Percentiles rank a stretch among this genome's conserved stretches.
Evolutionary conservation across 1,140 invertebrate species (phyloP).

Genomic region (Littorina saxatilis): DNA sequence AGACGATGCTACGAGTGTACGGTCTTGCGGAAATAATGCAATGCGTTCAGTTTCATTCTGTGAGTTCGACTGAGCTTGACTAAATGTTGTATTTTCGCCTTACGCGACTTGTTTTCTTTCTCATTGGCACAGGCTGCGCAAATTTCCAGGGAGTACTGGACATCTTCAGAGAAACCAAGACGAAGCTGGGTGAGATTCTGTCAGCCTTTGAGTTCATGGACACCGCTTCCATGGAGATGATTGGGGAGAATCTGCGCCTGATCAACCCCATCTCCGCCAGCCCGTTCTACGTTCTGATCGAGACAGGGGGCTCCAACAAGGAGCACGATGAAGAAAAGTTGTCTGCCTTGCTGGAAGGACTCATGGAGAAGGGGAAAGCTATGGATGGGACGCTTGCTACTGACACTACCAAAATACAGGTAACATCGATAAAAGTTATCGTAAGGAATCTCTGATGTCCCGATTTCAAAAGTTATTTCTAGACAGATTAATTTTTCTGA

Average conservation of each 20-base stretch:
- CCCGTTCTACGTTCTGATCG: constrained; percentile 94
- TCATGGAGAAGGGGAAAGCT: constrained; percentile 84
- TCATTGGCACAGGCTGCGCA: constrained; percentile 79
- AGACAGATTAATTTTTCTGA: too few species aligned
- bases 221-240: constrained; percentile 80
- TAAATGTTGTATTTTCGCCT: too few species aligned
- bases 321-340: constrained; percentile 93
- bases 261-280: constrained; percentile 75
- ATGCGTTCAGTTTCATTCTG: too few species aligned
- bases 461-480: too few species aligned
- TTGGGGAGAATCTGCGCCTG: constrained; percentile 82
- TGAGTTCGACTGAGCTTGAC: too few species aligned
- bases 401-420: constrained; percentile 87
- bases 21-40: too few species aligned
- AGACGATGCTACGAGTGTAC: too few species aligned
- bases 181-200: constrained; percentile 89
- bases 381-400: constrained; percentile 89
- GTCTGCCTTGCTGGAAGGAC: constrained; percentile 84
- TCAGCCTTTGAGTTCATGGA: constrained; percentile 97
- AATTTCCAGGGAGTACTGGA: constrained; percentile 87
- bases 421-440: constrained; percentile 71
- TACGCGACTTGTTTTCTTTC: too few species aligned
- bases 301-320: constrained; percentile 90
- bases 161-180: constrained; percentile 84
- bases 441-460: too few species aligned